Percentiles rank a stretch among this genome's conserved stretches.
These are phyloP conservation scores for Actenoides lindsayi DNA, from an alignment of 2,113 vertebrate genomes.

Conservation along the genomic window DNA sequence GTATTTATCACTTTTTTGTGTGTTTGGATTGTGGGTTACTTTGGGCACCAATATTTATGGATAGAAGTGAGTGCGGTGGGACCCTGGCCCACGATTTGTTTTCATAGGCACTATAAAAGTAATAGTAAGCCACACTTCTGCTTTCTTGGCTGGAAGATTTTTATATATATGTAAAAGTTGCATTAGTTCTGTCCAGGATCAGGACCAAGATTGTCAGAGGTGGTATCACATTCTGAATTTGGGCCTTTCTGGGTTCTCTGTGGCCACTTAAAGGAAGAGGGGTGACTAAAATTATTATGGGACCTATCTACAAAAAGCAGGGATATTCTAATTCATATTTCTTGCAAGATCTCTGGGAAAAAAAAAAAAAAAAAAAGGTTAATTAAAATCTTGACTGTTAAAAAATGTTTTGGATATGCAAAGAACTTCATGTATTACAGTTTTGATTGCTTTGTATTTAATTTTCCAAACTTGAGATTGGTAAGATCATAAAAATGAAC, in stretches of 20 bases:
- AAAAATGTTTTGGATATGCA: not conserved
- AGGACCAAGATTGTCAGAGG: not conserved
- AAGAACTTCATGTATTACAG: not conserved
- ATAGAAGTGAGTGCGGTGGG: accelerated
- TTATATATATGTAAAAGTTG: accelerated
- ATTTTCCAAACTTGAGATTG: not conserved
- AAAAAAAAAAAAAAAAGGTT: not conserved
- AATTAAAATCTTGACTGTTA: not conserved
- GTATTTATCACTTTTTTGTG: not conserved
- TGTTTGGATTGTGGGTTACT: not conserved
- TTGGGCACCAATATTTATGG: not conserved
- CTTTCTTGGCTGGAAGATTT: not conserved
- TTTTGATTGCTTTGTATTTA: not conserved
- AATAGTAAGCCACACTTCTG: not conserved
- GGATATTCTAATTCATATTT: not conserved
- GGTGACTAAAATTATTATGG: not conserved
- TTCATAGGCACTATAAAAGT: not conserved
- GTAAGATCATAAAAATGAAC: not conserved
- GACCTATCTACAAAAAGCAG: not conserved
- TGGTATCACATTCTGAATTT: not conserved
- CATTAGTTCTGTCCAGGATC: not conserved
- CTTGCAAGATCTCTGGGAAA: not conserved
- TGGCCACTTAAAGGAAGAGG: not conserved
- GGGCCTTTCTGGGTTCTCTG: not conserved
- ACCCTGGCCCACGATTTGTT: not conserved